These are phyloP conservation scores for Hemiscyllium ocellatum DNA, from an alignment of 2,113 vertebrate genomes.

Conservation along the genomic window DNA sequence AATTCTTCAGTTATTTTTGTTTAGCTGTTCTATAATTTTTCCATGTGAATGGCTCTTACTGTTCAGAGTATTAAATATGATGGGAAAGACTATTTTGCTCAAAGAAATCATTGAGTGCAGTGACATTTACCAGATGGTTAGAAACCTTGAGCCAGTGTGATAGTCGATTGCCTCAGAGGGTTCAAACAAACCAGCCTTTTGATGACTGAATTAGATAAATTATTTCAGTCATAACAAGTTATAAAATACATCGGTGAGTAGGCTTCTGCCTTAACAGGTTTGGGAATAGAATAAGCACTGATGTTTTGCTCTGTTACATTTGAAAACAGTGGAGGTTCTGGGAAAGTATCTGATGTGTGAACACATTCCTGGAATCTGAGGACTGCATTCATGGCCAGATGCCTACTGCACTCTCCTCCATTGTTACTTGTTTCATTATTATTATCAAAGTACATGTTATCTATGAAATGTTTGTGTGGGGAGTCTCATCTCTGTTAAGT, in stretches of 20 bases:
- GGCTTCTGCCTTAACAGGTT: not conserved
- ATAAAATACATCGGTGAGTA: not conserved
- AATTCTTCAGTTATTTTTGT: not conserved
- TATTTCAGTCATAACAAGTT: not conserved
- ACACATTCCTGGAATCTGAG: not conserved
- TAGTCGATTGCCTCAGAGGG: not conserved
- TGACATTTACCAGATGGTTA: not conserved
- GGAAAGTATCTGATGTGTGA: slow-evolving; percentile 2
- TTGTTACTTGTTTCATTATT: not conserved
- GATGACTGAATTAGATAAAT: not conserved
- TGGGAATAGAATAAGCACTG: not conserved
- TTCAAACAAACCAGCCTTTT: not conserved
- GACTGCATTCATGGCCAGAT: not conserved
- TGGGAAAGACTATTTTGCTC: not conserved
- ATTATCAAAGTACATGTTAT: not conserved
- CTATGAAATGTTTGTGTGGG: not conserved
- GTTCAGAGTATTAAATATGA: not conserved
- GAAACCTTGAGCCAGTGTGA: not conserved
- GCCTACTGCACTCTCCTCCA: not conserved
- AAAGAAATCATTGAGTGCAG: slow-evolving; percentile 7
- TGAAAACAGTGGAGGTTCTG: not conserved
- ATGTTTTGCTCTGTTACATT: not conserved
- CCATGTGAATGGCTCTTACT: not conserved
- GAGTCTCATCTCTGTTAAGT: not conserved
- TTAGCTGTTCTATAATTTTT: not conserved